Conservation (phyloP, 2,113 vertebrate genomes). For the Ursus arctos region DNA sequence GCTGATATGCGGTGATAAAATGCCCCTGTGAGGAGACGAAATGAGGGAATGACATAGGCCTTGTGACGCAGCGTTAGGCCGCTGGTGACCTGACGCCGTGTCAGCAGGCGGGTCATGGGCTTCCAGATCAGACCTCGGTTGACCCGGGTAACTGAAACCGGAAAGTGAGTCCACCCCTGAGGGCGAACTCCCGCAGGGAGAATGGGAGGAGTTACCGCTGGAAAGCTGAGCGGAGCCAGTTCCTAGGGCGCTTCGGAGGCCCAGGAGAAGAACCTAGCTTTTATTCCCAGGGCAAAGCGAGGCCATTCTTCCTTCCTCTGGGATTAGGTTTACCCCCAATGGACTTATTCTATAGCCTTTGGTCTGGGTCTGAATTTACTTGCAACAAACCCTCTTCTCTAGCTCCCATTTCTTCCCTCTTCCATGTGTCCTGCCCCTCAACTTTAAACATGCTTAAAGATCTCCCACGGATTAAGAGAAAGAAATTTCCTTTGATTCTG, state of each 20-base stretch:
- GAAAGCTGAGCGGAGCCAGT: not conserved
- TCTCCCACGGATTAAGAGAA: not conserved
- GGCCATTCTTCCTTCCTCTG: not conserved
- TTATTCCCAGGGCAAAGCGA: not conserved
- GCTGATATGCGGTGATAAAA: not conserved
- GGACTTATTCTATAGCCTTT: not conserved
- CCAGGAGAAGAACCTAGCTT: not conserved
- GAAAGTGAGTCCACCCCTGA: not conserved
- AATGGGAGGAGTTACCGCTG: not conserved
- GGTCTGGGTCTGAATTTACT: not conserved
- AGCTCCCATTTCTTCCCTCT: not conserved
- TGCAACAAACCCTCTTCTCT: not conserved
- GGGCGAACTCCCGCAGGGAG: not conserved
- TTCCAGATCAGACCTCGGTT: not conserved
- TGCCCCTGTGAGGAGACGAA: not conserved
- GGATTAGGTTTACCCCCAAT: not conserved
- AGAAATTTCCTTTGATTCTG: not conserved
- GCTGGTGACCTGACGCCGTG: not conserved
- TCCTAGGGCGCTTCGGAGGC: too few relatives aligned
- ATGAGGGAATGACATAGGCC: not conserved
- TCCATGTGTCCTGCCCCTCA: not conserved
- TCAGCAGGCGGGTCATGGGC: not conserved
- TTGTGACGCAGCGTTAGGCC: not conserved
- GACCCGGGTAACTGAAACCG: not conserved
- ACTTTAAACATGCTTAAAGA: not conserved